A percentile compares a stretch with the other conserved stretches of the same genome.
Conservation (phyloP, 1,140 invertebrate genomes). For the Heterodera carotae region DNA sequence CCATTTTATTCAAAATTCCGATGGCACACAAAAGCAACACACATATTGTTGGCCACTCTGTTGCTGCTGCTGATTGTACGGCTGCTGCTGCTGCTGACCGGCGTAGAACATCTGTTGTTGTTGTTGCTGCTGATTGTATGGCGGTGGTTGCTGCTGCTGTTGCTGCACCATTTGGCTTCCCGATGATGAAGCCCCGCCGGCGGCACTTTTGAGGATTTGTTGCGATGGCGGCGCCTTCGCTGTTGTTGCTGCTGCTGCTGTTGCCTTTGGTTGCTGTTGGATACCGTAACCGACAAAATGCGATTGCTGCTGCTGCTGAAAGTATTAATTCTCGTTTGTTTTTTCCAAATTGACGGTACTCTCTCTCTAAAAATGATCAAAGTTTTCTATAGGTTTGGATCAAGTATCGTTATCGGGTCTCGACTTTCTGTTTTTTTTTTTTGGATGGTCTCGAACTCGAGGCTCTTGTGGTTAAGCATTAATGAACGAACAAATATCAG, state of each 20-base stretch:
- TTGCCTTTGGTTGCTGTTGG: conserved; percentile 5
- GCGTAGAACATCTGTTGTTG: conserved; percentile 4
- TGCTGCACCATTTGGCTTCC: neutral
- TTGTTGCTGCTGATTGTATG: conserved; percentile 33
- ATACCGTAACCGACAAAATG: neutral
- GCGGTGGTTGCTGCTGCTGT: conserved; percentile 39
- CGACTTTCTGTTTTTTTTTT: too few relatives aligned
- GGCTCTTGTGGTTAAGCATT: too few relatives aligned
- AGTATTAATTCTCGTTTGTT: neutral
- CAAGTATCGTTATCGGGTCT: too few relatives aligned
- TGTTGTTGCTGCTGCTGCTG: conserved; percentile 38
- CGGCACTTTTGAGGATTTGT: conserved; percentile 10
- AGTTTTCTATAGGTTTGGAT: too few relatives aligned
- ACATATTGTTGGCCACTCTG: too few relatives aligned
- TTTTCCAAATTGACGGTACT: conserved; percentile 1
- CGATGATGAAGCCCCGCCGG: too few relatives aligned
- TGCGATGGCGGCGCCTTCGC: conserved; percentile 18
- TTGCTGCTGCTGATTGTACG: neutral
- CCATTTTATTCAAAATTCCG: too few relatives aligned
- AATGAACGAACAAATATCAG: too few relatives aligned
- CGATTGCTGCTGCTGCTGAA: too few relatives aligned
- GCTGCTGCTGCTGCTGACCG: neutral
- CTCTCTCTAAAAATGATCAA: too few relatives aligned
- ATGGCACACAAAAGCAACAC: too few relatives aligned
- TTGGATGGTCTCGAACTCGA: too few relatives aligned